Conservation (phyloP, 2,797 vertebrate species). For the Numenius phaeopus region DNA sequence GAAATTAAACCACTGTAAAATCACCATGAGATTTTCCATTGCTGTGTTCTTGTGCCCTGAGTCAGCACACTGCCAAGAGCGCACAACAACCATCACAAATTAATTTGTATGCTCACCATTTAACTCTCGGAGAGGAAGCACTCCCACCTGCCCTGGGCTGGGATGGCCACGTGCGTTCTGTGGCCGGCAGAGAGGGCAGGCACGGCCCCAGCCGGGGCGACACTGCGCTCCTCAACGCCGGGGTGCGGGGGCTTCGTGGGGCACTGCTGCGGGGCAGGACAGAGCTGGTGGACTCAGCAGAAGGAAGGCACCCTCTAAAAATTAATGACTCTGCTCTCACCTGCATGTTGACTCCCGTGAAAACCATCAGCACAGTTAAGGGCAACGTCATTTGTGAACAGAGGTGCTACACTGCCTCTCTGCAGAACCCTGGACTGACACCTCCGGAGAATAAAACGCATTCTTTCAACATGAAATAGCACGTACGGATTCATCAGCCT, state of each 20-base stretch:
- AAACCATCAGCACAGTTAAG: background rate
- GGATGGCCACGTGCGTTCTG: background rate
- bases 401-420: background rate
- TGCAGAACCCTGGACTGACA: background rate
- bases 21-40: background rate
- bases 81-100: background rate
- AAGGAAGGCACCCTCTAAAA: background rate
- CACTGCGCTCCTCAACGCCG: background rate
- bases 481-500: background rate
- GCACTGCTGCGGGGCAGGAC: background rate
- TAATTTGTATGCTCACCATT: background rate
- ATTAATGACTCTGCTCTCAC: background rate
- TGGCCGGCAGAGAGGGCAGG: background rate
- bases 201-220: background rate
- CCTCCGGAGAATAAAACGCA: background rate
- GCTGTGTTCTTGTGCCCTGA: background rate
- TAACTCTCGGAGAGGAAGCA: background rate
- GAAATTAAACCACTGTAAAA: background rate
- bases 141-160: background rate
- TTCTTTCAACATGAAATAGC: background rate
- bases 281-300: background rate
- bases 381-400: background rate
- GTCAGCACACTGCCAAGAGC: background rate
- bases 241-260: background rate
- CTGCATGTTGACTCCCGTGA: background rate